phyloP scores from a whole-genome alignment of 2,888 invertebrate species.

The Anorthoa munda region DNA sequence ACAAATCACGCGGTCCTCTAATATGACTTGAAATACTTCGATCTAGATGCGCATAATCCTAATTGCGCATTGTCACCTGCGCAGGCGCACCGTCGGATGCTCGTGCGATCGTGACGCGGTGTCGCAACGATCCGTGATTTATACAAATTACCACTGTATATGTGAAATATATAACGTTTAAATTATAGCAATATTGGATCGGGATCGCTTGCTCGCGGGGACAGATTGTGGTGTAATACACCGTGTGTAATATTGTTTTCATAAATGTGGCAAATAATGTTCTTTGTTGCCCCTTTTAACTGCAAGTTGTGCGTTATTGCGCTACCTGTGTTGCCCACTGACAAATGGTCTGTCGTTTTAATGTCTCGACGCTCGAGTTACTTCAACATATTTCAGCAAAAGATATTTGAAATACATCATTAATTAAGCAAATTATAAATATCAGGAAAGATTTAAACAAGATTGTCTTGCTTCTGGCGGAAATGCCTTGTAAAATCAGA shows the following conservation, averaged over 20 bases:
- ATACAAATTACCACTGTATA: conserved; percentile 81
- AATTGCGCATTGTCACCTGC: conserved; percentile 83
- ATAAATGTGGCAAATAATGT: conserved; percentile 47
- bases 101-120: conserved; percentile 83
- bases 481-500: neutral
- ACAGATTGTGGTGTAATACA: conserved; percentile 55
- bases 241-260: conserved; percentile 51
- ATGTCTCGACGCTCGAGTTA: neutral
- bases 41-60: conserved; percentile 75
- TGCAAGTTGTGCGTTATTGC: neutral
- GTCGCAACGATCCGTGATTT: conserved; percentile 81
- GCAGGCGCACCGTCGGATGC: conserved; percentile 65
- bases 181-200: conserved; percentile 78
- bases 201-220: conserved; percentile 59
- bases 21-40: conserved; percentile 63
- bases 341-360: neutral
- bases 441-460: conserved; percentile 5
- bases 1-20: conserved; percentile 53
- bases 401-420: neutral
- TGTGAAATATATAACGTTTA: conserved; percentile 79
- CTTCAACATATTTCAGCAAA: conserved; percentile 3
- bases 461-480: neutral
- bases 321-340: conserved; percentile 9
- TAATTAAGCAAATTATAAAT: neutral
- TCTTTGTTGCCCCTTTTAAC: conserved; percentile 46